Evolutionary conservation across 2,888 invertebrate species (phyloP), one percentile per base, ranked within the genome.

Genomic region (Parnassius orleans): DNA sequence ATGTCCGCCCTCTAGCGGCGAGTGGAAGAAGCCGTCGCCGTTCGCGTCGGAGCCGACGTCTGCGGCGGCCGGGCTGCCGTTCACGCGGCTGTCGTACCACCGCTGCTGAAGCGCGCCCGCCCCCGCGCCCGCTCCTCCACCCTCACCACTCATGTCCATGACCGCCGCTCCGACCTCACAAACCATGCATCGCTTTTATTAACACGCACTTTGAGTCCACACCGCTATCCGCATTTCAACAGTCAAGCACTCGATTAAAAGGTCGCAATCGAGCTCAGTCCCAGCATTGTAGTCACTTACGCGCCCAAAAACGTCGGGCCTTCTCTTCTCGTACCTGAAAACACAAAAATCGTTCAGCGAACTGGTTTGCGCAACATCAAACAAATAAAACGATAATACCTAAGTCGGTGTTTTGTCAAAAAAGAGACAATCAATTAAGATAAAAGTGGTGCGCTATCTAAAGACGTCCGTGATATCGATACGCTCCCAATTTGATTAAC

Each of bases 21-120:
- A 93, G 85, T 89, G 93, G 91, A 86, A 93, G 90, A 92, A 92
- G 71, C 86, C 88, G 72, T 90, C 86, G 77, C 92, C 87, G 83
- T 91, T 87, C 83, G 92, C 77, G 80, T 92, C 88, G 88, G 46
- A 46, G 46, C 77, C 80, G 78, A 81, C 87, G 79, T 89, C 90
- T 65, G 79, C 88, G 73, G 84, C 87, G 75, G 87, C 90, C 68
- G 91, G 92, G 83, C 90, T 91, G 80, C 90, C 92, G 84, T 91
- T 92, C 72, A 92, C 89, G 77, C 92, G 90, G 83, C 90, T 78
- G 79, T 92, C 92, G 85, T 92, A 92, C 92, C 92, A 92, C 72
- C 92, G 90, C 87, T 92, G 92, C 82, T 92, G 92, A 79, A 92
- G 79, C 75, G 88, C 84, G 73, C 83, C 86, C 53, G 57, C 62